Evolutionary conservation across 2,888 invertebrate genomes (phyloP).

Genomic region (Lycocerus yunnanus): DNA sequence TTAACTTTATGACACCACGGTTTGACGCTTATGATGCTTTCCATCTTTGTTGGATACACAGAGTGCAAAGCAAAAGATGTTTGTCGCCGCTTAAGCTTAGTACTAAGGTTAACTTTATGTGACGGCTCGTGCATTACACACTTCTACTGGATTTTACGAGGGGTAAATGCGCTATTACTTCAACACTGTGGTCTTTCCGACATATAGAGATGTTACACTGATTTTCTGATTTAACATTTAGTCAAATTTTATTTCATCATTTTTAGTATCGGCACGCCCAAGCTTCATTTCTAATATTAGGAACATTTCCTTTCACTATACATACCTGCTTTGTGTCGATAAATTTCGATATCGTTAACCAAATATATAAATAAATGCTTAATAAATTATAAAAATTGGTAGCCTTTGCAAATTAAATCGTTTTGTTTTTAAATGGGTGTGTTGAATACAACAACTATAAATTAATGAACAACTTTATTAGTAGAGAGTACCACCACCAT

Average conservation of each 20-base stretch:
- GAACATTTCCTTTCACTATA: background rate
- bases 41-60: conserved; percentile 46
- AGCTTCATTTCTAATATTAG: background rate
- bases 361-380: background rate
- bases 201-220: conserved; percentile 53
- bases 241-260: background rate
- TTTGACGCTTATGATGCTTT: conserved; percentile 55
- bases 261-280: background rate
- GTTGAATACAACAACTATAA: background rate
- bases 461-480: background rate
- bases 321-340: background rate
- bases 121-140: conserved; percentile 57
- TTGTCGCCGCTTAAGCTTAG: conserved; percentile 42
- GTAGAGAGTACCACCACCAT: background rate
- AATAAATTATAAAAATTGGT: background rate
- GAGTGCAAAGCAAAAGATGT: conserved; percentile 29
- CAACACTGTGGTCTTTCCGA: conserved; percentile 53
- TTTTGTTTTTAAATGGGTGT: background rate
- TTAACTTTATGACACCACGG: conserved; percentile 53
- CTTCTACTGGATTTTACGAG: conserved; percentile 56
- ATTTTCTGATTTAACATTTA: conserved; percentile 48
- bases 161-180: conserved; percentile 56
- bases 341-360: background rate
- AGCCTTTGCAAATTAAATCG: background rate
- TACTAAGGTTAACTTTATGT: conserved; percentile 54